Percentiles rank a stretch among this genome's conserved stretches.
Conservation (phyloP, 2,797 vertebrate genomes). For the Margarornis squamiger region DNA sequence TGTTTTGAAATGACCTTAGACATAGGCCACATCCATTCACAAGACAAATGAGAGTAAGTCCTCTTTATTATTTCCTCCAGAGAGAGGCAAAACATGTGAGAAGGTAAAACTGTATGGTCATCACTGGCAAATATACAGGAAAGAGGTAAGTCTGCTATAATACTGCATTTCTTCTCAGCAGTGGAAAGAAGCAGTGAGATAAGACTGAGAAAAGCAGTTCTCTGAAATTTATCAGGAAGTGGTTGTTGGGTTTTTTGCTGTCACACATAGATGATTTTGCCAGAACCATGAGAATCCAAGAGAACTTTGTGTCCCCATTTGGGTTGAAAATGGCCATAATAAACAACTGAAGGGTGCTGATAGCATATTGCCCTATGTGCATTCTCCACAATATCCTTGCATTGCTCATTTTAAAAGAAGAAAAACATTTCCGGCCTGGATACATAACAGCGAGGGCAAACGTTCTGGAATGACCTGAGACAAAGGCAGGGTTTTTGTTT, state of each 20-base stretch:
- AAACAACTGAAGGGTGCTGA: constrained; percentile 75
- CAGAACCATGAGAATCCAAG: constrained; percentile 17
- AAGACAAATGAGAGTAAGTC: background rate
- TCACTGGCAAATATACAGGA: background rate
- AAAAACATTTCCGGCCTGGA: constrained; percentile 79
- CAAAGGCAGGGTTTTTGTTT: constrained; percentile 38
- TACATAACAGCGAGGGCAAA: constrained; percentile 65
- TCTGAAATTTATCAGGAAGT: constrained; percentile 47
- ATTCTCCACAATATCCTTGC: constrained; percentile 61
- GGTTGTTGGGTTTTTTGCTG: background rate
- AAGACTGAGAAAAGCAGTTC: constrained; percentile 38
- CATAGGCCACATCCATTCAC: background rate
- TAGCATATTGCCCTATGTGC: constrained; percentile 33
- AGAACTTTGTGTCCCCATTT: constrained; percentile 49
- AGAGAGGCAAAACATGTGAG: background rate
- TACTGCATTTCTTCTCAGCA: constrained; percentile 24
- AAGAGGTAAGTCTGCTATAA: background rate
- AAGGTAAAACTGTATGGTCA: background rate
- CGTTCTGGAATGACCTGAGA: constrained; percentile 70
- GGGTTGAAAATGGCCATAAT: constrained; percentile 49
- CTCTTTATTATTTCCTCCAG: background rate
- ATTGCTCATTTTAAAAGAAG: constrained; percentile 64
- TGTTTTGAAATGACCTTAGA: constrained; percentile 46
- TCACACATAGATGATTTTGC: constrained; percentile 37
- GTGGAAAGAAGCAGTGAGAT: constrained; percentile 49